Percentiles rank a stretch among this genome's conserved stretches.
phyloP scores from a whole-genome alignment of 2,888 invertebrate species.

The Aromia moschata region DNA sequence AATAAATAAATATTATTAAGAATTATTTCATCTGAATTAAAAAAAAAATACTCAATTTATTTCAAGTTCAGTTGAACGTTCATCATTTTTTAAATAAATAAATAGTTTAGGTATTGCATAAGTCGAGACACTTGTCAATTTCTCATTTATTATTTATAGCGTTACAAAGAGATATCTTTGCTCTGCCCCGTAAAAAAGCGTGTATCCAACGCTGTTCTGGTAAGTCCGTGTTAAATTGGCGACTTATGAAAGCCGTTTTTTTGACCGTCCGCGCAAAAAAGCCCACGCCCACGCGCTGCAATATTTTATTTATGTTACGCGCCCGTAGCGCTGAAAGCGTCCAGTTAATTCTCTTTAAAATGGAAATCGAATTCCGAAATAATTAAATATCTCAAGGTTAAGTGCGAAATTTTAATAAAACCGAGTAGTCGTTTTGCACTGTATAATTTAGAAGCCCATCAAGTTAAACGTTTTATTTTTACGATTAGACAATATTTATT shows the following conservation, averaged over 20 bases:
- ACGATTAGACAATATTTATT: no score
- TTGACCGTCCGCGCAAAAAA: neutral
- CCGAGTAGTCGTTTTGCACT: neutral
- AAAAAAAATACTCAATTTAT: no score
- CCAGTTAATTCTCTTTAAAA: neutral
- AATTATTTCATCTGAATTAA: no score
- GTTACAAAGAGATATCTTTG: neutral
- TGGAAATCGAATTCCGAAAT: neutral
- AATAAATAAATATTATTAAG: no score
- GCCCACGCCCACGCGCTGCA: neutral
- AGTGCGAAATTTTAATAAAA: neutral
- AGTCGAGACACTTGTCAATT: no score
- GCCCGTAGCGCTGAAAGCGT: neutral
- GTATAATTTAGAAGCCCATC: neutral
- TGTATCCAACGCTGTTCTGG: neutral
- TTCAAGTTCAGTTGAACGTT: no score
- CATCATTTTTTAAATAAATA: no score
- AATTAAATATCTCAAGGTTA: conserved; percentile 1
- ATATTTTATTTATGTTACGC: neutral
- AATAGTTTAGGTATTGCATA: no score
- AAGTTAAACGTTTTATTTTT: neutral
- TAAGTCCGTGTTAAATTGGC: neutral
- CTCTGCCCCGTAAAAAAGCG: neutral
- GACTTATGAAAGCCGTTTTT: no score
- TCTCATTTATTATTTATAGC: no score